Percentiles rank a stretch among this genome's conserved stretches.
phyloP scores from a whole-genome alignment of 1,140 invertebrate species.

The Parasteatoda tepidariorum region DNA sequence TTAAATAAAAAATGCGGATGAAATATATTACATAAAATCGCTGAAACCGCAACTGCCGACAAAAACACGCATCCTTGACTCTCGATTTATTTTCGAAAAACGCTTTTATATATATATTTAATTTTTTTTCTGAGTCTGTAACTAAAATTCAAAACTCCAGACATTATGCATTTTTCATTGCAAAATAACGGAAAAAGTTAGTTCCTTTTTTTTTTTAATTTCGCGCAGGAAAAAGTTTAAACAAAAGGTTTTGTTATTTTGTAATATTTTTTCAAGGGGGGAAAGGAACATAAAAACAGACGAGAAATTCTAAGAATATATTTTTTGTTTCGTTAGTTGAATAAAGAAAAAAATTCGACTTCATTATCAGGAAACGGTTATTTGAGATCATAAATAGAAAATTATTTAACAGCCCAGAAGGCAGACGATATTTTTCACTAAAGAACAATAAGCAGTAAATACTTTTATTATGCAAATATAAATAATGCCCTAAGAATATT shows the following conservation, averaged over 20 bases:
- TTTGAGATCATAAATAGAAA: conserved; percentile 32
- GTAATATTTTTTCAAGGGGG: neutral
- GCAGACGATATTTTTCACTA: neutral
- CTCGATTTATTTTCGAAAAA: neutral
- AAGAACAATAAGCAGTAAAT: conserved; percentile 15
- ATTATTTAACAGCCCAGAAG: conserved; percentile 38
- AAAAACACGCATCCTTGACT: neutral
- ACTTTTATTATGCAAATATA: conserved; percentile 38
- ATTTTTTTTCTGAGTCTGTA: neutral
- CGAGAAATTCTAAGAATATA: neutral
- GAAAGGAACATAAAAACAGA: neutral
- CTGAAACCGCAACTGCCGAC: neutral
- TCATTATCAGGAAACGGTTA: conserved; percentile 32
- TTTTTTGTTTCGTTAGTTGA: neutral
- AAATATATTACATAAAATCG: too few species aligned
- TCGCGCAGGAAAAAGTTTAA: neutral
- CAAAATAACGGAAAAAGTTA: neutral
- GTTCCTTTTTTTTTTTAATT: neutral
- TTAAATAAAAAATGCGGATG: too few species aligned
- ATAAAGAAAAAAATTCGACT: neutral
- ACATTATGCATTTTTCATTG: neutral
- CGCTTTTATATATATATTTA: neutral
- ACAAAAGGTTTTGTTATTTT: neutral
- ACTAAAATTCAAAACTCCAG: neutral
- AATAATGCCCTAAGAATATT: too few species aligned